phyloP scores from a whole-genome alignment of 2,797 vertebrate genomes.

The Varecia variegata region DNA sequence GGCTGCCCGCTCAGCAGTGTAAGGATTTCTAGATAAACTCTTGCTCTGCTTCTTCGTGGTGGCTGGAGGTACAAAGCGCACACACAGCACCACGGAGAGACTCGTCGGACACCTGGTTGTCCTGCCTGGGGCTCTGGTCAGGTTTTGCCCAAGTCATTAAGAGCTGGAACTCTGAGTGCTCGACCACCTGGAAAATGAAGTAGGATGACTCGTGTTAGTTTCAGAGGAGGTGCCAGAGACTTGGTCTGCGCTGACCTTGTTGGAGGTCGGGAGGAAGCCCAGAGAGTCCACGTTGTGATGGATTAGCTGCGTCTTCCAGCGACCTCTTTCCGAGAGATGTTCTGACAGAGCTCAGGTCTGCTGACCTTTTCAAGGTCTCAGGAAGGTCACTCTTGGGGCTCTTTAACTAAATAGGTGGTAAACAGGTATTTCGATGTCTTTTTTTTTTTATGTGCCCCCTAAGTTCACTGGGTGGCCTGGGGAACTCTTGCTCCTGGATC shows the following conservation, averaged over 20 bases:
- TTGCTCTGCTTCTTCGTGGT: not conserved
- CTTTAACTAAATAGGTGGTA: not conserved
- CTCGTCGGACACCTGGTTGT: rapidly evolving
- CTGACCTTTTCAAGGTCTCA: not conserved
- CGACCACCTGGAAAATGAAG: not conserved
- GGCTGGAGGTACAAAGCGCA: not conserved
- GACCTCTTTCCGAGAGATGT: not conserved
- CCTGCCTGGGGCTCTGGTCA: not conserved
- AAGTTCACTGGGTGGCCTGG: not conserved
- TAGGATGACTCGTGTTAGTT: not conserved
- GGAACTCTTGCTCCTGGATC: not conserved
- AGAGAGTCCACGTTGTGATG: not conserved
- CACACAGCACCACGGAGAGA: not conserved
- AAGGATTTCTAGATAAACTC: not conserved
- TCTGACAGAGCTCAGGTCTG: not conserved
- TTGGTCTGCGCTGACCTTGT: not conserved
- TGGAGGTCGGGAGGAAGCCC: not conserved
- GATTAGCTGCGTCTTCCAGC: not conserved
- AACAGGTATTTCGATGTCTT: too few relatives aligned
- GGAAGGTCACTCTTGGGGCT: not conserved
- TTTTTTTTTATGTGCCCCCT: not conserved
- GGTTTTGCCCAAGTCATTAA: not conserved
- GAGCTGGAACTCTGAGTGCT: not conserved
- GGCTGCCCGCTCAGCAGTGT: not conserved
- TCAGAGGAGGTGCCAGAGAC: not conserved